A percentile compares a stretch with the other conserved stretches of the same genome.
phyloP scores from a whole-genome alignment of 2,113 vertebrate genomes.

The Eublepharis macularius region DNA sequence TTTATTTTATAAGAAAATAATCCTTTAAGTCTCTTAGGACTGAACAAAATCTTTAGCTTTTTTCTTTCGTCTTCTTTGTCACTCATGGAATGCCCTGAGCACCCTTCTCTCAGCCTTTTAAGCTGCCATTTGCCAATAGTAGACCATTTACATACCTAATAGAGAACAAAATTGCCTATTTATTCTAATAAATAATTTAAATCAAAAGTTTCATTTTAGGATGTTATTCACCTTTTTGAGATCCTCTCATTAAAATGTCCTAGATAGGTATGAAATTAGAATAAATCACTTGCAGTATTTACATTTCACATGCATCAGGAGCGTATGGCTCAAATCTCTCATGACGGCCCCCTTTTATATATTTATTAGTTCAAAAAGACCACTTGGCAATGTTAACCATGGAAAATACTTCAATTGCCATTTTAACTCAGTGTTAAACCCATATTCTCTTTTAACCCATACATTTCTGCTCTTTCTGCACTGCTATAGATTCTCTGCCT shows the following conservation, averaged over 20 bases:
- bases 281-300: not conserved
- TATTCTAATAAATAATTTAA: not conserved
- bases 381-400: not conserved
- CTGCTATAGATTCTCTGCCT: not conserved
- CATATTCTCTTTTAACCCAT: not conserved
- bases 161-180: not conserved
- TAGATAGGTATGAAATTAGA: not conserved
- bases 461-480: not conserved
- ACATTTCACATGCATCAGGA: not conserved
- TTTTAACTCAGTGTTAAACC: not conserved
- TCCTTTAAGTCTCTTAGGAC: slow-evolving; percentile 66
- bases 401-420: not conserved
- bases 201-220: not conserved
- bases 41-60: slow-evolving; percentile 46
- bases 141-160: not conserved
- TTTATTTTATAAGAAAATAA: slow-evolving; percentile 68
- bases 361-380: not conserved
- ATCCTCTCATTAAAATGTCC: not conserved
- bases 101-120: slow-evolving; percentile 7
- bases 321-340: not conserved
- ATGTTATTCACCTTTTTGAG: not conserved
- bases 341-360: not conserved
- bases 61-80: not conserved
- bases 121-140: not conserved
- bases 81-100: slow-evolving; percentile 36